phyloP scores from a whole-genome alignment of 2,797 vertebrate species.

The Strix occidentalis region DNA sequence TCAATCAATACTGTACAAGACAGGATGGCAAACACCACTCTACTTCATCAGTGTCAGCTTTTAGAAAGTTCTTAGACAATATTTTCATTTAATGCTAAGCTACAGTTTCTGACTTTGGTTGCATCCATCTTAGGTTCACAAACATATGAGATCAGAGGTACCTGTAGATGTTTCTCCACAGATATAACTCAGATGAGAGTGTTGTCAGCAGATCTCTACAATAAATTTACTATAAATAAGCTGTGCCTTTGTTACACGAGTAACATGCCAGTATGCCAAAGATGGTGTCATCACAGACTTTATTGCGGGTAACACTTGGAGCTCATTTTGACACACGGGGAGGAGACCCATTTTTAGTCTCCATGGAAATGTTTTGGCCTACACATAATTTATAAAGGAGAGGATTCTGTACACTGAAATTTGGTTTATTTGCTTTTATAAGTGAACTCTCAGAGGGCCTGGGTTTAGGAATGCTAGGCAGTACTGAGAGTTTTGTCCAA shows the following conservation, averaged over 20 bases:
- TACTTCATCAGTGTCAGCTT: neutral
- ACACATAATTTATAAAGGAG: neutral
- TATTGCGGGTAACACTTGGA: neutral
- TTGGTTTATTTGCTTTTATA: conserved; percentile 15
- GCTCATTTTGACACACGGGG: neutral
- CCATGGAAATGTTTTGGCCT: neutral
- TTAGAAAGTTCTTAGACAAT: neutral
- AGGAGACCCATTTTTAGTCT: neutral
- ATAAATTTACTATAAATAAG: neutral
- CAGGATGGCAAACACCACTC: neutral
- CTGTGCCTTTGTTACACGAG: neutral
- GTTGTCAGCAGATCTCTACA: neutral
- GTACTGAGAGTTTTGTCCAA: neutral
- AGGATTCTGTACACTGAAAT: neutral
- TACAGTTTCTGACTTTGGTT: neutral
- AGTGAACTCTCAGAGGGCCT: neutral
- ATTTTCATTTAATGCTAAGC: neutral
- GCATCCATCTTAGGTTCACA: neutral
- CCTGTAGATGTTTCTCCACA: neutral
- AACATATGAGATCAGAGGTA: neutral
- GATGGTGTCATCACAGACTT: neutral
- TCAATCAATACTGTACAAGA: neutral
- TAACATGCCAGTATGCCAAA: neutral
- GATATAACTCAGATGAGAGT: neutral
- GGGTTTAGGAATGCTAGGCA: neutral